Base-by-base conservation (phyloP, 2,113 vertebrate genomes). In the Neotoma lepida region DNA sequence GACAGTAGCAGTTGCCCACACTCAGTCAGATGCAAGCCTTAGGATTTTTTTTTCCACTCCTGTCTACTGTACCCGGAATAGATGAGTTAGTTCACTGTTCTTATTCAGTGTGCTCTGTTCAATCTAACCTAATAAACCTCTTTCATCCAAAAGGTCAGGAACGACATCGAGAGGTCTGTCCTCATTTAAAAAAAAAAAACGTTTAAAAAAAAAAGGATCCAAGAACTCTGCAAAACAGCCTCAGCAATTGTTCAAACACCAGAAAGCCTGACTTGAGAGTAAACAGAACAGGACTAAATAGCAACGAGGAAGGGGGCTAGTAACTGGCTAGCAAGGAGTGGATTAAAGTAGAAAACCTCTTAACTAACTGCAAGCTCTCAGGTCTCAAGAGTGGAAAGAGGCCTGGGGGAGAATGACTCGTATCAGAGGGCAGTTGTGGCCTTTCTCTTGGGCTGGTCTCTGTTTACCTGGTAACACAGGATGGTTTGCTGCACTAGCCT, bases 401-500 rank as follows among this genome's bases (percentile, higher is more conserved):
- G 91, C 77, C 44, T 56, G 56, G 46, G 39, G 61, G 51, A 63
- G 61, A 95, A 39, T 12, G 28, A 74, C 20, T 58, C 41, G 44
- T 30, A 39, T 0, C 24, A 89, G 64, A 66, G 30, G n/a, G 17
- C 39, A 77, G 33, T n/a, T 26, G 49, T 39, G 33, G 22, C 9
- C 0, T 0, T 51, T 64, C 56, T 18, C 41, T 49, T 18, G n/a
- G 2, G 5, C 44, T 30, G 46, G 12, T 35, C 35, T 30, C 35
- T 44, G 70, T 98, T 98, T 97, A 99, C 99, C 99, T 99, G 99
- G 91, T 99, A 98, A 93, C 99, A 98, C 44, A 99, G 98, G 97
- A 99, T 99, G 24, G 99, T 99, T 96, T 99, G 98, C 68, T 99
- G 99, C 51, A 99, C 98, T 70, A 99, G 98, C 54, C 99, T 98